Evolutionary conservation across 2,888 invertebrate genomes (phyloP).

Genomic region (Lepidochrysops patricia): DNA sequence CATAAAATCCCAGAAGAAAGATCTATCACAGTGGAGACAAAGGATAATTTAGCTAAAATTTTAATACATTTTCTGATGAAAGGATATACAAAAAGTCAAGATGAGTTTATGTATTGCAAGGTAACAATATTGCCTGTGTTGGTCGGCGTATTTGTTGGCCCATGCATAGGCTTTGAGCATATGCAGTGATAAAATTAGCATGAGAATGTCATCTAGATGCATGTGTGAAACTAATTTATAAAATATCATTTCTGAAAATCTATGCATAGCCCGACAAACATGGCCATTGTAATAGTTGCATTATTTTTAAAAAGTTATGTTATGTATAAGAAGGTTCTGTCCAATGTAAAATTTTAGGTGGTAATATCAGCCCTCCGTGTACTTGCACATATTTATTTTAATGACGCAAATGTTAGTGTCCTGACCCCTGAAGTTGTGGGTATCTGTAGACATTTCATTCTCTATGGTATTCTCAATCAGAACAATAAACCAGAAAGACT

Average conservation of each 20-base stretch:
- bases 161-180: no score
- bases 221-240: no score
- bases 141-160: no score
- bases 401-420: conserved; percentile 41
- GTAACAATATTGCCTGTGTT: conserved; percentile 42
- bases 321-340: no score
- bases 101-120: conserved; percentile 67
- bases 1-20: conserved; percentile 28
- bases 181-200: no score
- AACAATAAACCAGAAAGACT: conserved; percentile 65
- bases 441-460: conserved; percentile 70
- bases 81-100: conserved; percentile 42
- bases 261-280: no score
- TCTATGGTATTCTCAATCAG: conserved; percentile 63
- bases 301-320: no score
- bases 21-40: conserved; percentile 34
- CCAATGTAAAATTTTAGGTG: no score
- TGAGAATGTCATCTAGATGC: no score
- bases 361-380: conserved; percentile 61
- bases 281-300: no score
- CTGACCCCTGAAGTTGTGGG: conserved; percentile 73
- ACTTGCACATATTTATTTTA: conserved; percentile 54
- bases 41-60: conserved; percentile 47
- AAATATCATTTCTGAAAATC: no score
- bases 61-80: conserved; percentile 53